These are phyloP conservation scores for Eurytoma adleriae DNA, from an alignment of 2,888 invertebrate species.

Conservation along the genomic window DNA sequence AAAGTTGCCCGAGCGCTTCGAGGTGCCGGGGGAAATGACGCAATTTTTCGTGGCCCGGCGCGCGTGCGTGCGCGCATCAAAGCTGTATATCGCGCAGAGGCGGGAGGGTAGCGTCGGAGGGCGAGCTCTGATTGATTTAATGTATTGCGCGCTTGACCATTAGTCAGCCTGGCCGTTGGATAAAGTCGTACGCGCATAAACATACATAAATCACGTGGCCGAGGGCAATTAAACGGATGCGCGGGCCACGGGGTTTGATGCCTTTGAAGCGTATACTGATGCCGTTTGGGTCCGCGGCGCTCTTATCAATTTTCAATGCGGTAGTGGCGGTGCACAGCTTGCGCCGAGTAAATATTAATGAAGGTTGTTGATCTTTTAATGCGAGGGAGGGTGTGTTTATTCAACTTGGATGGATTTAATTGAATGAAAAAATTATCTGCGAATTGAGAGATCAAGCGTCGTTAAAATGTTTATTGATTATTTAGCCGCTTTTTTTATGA, in stretches of 20 bases:
- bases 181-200: background rate
- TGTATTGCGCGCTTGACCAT: slow-evolving; percentile 16
- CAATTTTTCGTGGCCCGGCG: slow-evolving; percentile 3
- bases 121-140: slow-evolving; percentile 29
- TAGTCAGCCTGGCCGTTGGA: background rate
- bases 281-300: too few species aligned
- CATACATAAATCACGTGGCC: slow-evolving; percentile 6
- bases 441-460: too few species aligned
- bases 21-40: slow-evolving; percentile 33
- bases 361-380: too few species aligned
- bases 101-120: background rate
- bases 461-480: too few species aligned
- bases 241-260: background rate
- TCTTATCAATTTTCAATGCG: too few species aligned
- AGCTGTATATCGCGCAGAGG: background rate
- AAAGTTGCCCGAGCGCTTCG: background rate
- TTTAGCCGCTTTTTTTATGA: too few species aligned
- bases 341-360: too few species aligned
- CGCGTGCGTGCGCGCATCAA: background rate
- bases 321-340: too few species aligned
- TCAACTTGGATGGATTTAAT: too few species aligned
- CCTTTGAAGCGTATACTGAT: background rate
- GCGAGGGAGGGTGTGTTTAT: too few species aligned
- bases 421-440: too few species aligned
- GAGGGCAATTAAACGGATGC: background rate